Percentiles rank a stretch among this genome's conserved stretches.
These are phyloP conservation scores for Elanoides forficatus DNA, from an alignment of 2,113 vertebrate genomes.

Conservation along the genomic window DNA sequence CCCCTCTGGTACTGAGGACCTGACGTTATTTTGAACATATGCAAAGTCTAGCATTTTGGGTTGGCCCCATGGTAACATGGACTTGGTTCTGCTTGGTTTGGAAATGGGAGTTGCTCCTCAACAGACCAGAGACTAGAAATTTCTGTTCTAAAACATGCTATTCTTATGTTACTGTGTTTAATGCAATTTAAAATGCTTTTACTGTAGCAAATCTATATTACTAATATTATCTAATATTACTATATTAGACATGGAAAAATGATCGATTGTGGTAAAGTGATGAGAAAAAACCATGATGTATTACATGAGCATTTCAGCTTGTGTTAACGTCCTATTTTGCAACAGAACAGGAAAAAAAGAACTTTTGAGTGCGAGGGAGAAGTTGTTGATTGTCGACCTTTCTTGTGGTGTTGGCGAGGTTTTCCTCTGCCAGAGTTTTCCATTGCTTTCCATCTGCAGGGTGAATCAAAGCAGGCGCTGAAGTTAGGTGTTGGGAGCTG, in stretches of 20 bases:
- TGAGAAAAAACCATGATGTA: neutral
- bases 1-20: neutral
- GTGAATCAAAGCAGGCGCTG: neutral
- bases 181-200: neutral
- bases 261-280: neutral
- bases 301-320: neutral
- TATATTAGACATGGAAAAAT: neutral
- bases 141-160: rapidly evolving
- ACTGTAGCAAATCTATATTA: neutral
- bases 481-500: neutral
- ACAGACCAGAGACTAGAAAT: neutral
- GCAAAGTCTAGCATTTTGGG: neutral
- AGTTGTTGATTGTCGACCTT: neutral
- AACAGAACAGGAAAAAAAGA: neutral
- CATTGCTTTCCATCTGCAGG: rapidly evolving
- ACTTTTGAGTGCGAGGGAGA: rapidly evolving
- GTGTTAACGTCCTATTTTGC: neutral
- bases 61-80: neutral
- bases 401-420: rapidly evolving
- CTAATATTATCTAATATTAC: neutral
- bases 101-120: neutral
- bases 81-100: neutral
- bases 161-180: neutral
- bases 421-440: neutral
- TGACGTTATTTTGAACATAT: neutral